Conservation (phyloP, 2,888 invertebrate species). For the Elgonia sp. region DNA sequence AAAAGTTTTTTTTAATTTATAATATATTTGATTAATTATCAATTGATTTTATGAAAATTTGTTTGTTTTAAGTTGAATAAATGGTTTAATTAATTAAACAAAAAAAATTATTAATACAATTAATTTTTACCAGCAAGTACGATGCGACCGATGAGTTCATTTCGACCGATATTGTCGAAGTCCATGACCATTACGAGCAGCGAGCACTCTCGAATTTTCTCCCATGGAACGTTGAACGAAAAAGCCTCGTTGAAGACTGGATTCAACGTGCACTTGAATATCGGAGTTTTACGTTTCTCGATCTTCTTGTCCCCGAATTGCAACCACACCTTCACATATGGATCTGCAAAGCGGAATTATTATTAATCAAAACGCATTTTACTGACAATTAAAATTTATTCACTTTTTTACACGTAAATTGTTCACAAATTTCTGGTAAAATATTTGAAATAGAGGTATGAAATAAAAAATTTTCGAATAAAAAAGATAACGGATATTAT, state of each 20-base stretch:
- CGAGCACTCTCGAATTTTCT: conserved; percentile 97
- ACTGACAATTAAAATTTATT: background rate
- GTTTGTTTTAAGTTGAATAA: too few species aligned
- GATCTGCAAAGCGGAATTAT: conserved; percentile 90
- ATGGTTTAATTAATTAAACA: background rate
- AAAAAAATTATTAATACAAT: background rate
- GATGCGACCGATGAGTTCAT: conserved; percentile 97
- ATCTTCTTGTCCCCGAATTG: conserved; percentile 97
- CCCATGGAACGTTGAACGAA: conserved; percentile 98
- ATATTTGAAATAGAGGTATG: background rate
- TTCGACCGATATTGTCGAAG: conserved; percentile 97
- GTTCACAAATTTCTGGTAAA: background rate
- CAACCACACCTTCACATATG: conserved; percentile 99
- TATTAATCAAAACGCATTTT: conserved; percentile 26
- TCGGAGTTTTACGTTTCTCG: conserved; percentile 98
- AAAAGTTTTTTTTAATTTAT: too few species aligned
- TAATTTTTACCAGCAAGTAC: conserved; percentile 92
- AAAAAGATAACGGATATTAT: background rate
- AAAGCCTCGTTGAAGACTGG: conserved; percentile 98
- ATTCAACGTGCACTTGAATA: conserved; percentile 97
- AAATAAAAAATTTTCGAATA: too few species aligned
- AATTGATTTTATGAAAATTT: too few species aligned
- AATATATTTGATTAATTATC: too few species aligned
- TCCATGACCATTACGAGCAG: conserved; percentile 98
- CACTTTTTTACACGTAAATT: background rate